Base-by-base conservation (phyloP, 2,888 invertebrate genomes). In the Camptogramma bilineatum region DNA sequence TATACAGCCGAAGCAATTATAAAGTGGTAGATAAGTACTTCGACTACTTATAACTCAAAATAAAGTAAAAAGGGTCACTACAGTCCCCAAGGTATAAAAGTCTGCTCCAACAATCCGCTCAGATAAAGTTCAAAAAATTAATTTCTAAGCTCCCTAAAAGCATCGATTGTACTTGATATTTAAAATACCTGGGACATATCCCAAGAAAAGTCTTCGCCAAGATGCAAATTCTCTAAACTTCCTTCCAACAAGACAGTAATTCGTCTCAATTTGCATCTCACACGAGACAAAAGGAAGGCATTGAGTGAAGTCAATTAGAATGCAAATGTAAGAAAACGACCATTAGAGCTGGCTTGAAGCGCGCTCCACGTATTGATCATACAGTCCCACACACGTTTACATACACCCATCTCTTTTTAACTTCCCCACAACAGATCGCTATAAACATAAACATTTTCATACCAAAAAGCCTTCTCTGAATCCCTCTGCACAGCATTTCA, bases 271-370 rank as follows among this genome's bases (percentile, higher is more conserved):
- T 87, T 87, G 75, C 73, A 82, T 84, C 85, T 85, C 84, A 85
- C 75, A 81, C 73, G 74, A 84, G 80, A 88, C 86, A 90, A 91
- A 90, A 90, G 86, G 84, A 70, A 72, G 76, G 75, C 75, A 75
- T 73, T 73, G 78, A 88, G 83, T 77, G 84, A 83, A 87, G 86
- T 81, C 88, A 91, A 92, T 92, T 91, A 91, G 83, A 83, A 93
- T 93, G 92, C 91, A 92, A 92, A 93, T 93, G 87, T 90, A 92
- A 93, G 92, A 93, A 93, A 91, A 93, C 90, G 90, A 88, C 88
- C 84, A 91, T 90, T 90, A 90, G 81, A 79, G 76, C 72, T 76
- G 78, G 77, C 82, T 82, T 79, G 78, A 72, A 79, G 81, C 79
- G 73, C 80, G 79, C 84, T 78, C 73, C 78, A 75, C 75, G 90